Evolutionary conservation across 1,140 invertebrate species (phyloP), one percentile per base, ranked within the genome.

Genomic region (Trichonephila clavipes): DNA sequence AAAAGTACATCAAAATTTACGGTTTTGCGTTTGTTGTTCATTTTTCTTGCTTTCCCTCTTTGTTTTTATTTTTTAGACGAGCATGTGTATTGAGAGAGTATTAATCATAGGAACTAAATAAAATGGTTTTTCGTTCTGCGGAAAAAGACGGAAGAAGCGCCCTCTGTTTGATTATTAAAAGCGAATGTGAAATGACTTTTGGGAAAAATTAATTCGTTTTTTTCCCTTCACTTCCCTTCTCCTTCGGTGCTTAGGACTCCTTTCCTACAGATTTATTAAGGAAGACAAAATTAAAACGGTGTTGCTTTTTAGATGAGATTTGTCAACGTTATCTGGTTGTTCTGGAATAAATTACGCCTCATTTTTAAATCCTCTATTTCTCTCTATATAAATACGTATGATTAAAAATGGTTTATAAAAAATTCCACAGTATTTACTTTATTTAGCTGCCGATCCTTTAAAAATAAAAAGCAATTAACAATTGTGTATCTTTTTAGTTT

Each of bases 51-150:
- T 88, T 87, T 34, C 34, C 44, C 28, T 85, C 59, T 64, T n/a
- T 28, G 1, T 24, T 40, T 64, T 64, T 88, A 18, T 66, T 88
- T 88, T 88, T 66, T 64, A 44, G 14, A 40, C 24, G 34, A 24
- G 24, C 4, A 21, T 40, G 21, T 7, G 62, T 64, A 88, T 88
- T 88, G 59, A 40, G 61, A 88, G n/a, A 88, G n/a, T 34, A 64
- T 88, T 88, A 88, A 88, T 88, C 86, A 88, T 44, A 28, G 28
- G 28, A 64, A 88, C 61, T 58, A 88, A 88, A 88, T 88, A 64
- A 88, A 88, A 88, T 88, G 86, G 59, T 83, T 83, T 83, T 59
- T 83, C 58, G 10, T 34, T 85, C 24, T 12, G 34, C 4, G 8
- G 44, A 64, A 85, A 85, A 85, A 24, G 58, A 85, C 19, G 51